Evolutionary conservation across 1,140 invertebrate genomes (phyloP), one percentile per base, ranked within the genome.

Genomic region (Drosophila burlai): DNA sequence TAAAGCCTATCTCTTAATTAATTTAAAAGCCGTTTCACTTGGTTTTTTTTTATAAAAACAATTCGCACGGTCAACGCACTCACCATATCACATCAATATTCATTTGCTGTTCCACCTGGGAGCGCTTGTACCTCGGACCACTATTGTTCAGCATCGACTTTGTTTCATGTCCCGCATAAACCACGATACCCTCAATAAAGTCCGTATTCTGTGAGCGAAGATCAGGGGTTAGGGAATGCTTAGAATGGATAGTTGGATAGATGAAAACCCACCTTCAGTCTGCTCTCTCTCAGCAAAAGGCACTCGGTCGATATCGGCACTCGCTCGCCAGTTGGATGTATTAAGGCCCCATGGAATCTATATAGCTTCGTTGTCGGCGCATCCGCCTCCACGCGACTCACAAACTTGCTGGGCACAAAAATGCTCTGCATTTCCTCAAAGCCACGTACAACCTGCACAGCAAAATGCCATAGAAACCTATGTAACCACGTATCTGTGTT

Each of bases 131-230:
- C 76, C 98, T 95, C 67, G 98, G 98, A 63, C 98, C 98, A 75
- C 98, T 97, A 93, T 99, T 99, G 93, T 99, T 99, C 21, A 99
- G 95, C 97, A 99, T 98, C 2, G 98, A 98, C 94, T 99, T 99
- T 2, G 98, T 99, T 94, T 99, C 98, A 93, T 98, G 98, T 77
- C 98, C 98, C 67, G 98, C 98, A 95, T 99, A 99, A 34, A 99
- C 97, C 43, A 99, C 98, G 83, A 99, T 97, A 64, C 99, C 99
- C 93, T 99, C 98, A 43, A 99, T 95, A 93, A 96, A 99, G 75
- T 95, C 94, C 29, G 94, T 95, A 83, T 93, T 93, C 92, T 93
- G 43, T 42, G 73, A 46, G 16, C 65, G 13, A 49, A 1, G 36
- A 57, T 40, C 15, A 3, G 46, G 13, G 46, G 13, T 26, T 49